Conservation (phyloP, 2,888 invertebrate species). For the Nemotelus nigrinus region DNA sequence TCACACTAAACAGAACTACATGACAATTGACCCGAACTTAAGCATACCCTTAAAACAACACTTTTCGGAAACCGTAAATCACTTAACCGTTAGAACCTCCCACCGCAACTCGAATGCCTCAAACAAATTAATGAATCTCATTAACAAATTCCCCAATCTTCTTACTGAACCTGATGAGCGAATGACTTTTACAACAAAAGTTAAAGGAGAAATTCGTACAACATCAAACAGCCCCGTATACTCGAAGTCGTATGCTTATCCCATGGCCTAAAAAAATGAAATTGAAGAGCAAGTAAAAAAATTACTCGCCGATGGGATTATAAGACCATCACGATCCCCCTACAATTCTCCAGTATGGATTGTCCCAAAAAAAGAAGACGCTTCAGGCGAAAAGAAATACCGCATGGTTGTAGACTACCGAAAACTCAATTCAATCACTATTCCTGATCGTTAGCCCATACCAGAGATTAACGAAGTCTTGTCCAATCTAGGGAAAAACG, state of each 20-base stretch:
- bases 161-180: background rate
- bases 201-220: background rate
- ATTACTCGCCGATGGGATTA: background rate
- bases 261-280: constrained; percentile 24
- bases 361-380: constrained; percentile 27
- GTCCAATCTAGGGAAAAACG: constrained; percentile 1
- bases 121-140: background rate
- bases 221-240: constrained; percentile 8
- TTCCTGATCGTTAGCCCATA: constrained; percentile 9
- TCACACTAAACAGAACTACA: no score
- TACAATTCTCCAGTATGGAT: background rate
- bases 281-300: constrained; percentile 6
- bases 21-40: no score
- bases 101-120: no score
- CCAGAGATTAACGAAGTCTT: background rate
- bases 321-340: constrained; percentile 8
- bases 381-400: constrained; percentile 26
- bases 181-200: background rate
- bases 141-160: background rate
- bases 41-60: no score
- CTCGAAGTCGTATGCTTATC: constrained; percentile 15
- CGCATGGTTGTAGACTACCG: constrained; percentile 51
- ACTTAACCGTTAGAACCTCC: no score
- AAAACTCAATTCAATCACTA: background rate
- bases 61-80: no score